These are phyloP conservation scores for Anolis sagrei DNA, from an alignment of 2,113 vertebrate genomes.

Conservation along the genomic window DNA sequence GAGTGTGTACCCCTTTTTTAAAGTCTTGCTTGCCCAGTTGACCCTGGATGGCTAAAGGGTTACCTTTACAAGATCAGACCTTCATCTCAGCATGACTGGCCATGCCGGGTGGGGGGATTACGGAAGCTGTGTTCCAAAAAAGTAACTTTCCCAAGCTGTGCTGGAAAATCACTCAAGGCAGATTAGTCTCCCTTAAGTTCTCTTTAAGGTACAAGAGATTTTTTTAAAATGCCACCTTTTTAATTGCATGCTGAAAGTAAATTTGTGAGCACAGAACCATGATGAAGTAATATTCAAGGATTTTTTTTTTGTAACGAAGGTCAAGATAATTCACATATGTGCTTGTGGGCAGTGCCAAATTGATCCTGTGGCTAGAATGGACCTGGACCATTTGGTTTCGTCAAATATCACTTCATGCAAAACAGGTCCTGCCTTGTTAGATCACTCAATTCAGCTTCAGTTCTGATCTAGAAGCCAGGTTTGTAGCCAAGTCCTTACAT, in stretches of 20 bases:
- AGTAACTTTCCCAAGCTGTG: too few species aligned
- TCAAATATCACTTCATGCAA: neutral
- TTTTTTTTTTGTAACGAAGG: neutral
- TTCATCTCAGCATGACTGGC: neutral
- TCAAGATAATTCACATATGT: neutral
- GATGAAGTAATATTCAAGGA: neutral
- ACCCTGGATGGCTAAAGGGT: constrained; percentile 50
- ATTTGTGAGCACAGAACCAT: neutral
- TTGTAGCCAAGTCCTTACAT: neutral
- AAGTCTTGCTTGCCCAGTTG: constrained; percentile 63
- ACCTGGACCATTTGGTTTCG: too few species aligned
- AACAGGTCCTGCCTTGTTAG: neutral
- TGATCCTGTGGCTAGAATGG: neutral
- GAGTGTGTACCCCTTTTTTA: constrained; percentile 76
- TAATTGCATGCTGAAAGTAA: too few species aligned
- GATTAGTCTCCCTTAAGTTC: neutral
- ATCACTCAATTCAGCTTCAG: neutral
- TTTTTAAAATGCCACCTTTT: too few species aligned
- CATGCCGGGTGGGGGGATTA: too few species aligned
- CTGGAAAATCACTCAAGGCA: neutral
- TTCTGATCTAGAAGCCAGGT: neutral
- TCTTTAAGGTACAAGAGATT: too few species aligned
- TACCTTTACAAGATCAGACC: too few species aligned
- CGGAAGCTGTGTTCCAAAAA: too few species aligned
- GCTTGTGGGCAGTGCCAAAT: neutral